Evolutionary conservation across 2,797 vertebrate genomes (phyloP).

Genomic region (Sebastolobus alascanus): DNA sequence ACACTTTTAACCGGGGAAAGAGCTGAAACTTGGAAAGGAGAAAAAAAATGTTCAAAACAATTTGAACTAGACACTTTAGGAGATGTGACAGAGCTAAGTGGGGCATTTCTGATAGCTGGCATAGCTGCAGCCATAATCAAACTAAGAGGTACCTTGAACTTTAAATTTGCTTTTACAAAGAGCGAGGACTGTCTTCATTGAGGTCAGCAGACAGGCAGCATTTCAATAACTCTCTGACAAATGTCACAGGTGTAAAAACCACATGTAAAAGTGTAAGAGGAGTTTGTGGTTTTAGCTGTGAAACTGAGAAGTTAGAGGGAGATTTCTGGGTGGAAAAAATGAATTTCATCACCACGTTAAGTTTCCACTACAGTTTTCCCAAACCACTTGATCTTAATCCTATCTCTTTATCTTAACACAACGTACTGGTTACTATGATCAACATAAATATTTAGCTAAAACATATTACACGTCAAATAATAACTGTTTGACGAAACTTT

Average conservation of each 20-base stretch:
- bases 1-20: background rate
- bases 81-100: conserved; percentile 3
- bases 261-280: background rate
- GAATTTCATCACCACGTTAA: background rate
- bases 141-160: background rate
- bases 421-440: background rate
- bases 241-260: conserved; percentile 34
- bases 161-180: background rate
- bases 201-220: background rate
- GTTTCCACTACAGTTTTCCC: background rate
- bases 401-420: background rate
- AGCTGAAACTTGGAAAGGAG: background rate
- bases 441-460: background rate
- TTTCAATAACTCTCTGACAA: background rate
- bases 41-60: background rate
- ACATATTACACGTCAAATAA: background rate
- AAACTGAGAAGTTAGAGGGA: conserved; percentile 37
- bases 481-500: background rate
- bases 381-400: background rate
- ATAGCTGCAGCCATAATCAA: conserved; percentile 10
- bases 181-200: background rate
- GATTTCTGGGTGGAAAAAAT: conserved; percentile 17
- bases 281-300: conserved; percentile 27
- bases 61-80: background rate
- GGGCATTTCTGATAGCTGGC: conserved; percentile 3